A percentile compares a stretch with the other conserved stretches of the same genome.
Conservation (phyloP, 2,888 invertebrate genomes). For the Fragum sueziense region DNA sequence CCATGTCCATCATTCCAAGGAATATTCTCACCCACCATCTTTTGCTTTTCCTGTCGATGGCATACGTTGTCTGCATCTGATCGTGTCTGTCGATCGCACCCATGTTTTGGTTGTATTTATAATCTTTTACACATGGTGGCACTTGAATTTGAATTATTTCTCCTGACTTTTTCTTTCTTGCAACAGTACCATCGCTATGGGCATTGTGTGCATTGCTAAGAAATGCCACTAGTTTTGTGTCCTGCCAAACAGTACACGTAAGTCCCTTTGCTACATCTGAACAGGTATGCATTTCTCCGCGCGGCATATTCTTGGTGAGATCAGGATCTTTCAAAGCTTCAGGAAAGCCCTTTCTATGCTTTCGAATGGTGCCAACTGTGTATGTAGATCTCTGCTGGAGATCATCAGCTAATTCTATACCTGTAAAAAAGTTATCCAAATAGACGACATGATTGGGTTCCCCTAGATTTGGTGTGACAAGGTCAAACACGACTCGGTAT, state of each 20-base stretch:
- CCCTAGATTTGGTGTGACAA: conserved; percentile 17
- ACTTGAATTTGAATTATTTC: not conserved
- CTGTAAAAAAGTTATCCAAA: conserved; percentile 21
- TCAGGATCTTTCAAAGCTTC: conserved; percentile 9
- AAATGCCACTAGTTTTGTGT: conserved; percentile 24
- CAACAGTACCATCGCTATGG: conserved; percentile 15
- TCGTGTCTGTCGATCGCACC: not conserved
- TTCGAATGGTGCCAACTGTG: conserved; percentile 15
- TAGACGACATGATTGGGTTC: conserved; percentile 21
- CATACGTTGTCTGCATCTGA: not conserved
- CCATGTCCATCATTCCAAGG: not conserved
- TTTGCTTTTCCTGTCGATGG: not conserved
- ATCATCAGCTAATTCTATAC: conserved; percentile 18
- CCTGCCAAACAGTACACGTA: conserved; percentile 25
- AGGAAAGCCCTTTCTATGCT: conserved; percentile 21
- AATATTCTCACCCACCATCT: not conserved
- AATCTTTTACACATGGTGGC: not conserved
- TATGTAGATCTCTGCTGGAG: conserved; percentile 20
- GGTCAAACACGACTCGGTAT: conserved; percentile 20
- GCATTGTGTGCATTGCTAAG: conserved; percentile 21
- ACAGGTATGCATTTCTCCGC: conserved; percentile 21
- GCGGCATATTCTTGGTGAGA: conserved; percentile 20
- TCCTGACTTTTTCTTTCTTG: not conserved
- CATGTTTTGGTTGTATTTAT: not conserved
- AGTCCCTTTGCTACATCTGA: conserved; percentile 16